Conservation (phyloP, 2,113 vertebrate species). For the Stigmatopora argus region DNA sequence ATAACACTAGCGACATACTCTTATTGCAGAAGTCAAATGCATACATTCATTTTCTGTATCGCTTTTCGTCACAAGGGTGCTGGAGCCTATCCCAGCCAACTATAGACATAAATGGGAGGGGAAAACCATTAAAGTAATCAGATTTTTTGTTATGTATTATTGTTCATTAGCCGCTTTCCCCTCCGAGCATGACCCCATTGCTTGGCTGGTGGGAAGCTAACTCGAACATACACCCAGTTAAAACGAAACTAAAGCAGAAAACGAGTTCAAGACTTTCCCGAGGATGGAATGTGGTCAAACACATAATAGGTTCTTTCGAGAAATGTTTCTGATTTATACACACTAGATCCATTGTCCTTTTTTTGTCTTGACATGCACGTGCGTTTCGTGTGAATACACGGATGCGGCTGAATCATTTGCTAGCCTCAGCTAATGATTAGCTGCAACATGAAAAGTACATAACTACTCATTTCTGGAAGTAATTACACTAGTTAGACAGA, state of each 20-base stretch:
- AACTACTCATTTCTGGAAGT: neutral
- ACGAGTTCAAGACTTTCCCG: neutral
- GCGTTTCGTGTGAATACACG: slow-evolving; percentile 2
- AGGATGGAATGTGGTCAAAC: neutral
- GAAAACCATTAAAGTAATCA: too few species aligned
- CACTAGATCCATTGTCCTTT: neutral
- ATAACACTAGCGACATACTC: too few species aligned
- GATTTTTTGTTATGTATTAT: too few species aligned
- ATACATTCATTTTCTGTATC: too few species aligned
- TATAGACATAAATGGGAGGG: too few species aligned
- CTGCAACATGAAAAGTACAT: slow-evolving; percentile 9
- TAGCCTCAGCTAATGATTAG: slow-evolving; percentile 29
- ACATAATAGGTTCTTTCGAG: neutral
- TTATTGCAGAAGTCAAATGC: too few species aligned
- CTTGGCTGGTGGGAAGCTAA: neutral
- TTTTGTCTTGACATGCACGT: neutral
- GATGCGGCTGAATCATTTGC: slow-evolving; percentile 46
- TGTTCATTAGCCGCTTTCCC: neutral
- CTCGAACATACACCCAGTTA: neutral
- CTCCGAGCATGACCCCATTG: neutral
- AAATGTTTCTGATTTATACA: neutral
- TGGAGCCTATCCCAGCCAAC: too few species aligned
- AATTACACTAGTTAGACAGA: slow-evolving; percentile 5
- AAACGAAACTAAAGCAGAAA: neutral
- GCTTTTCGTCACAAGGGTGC: too few species aligned